A percentile compares a stretch with the other conserved stretches of the same genome.
These are phyloP conservation scores for Eurystomus gularis DNA, from an alignment of 2,113 vertebrate genomes.

Conservation along the genomic window DNA sequence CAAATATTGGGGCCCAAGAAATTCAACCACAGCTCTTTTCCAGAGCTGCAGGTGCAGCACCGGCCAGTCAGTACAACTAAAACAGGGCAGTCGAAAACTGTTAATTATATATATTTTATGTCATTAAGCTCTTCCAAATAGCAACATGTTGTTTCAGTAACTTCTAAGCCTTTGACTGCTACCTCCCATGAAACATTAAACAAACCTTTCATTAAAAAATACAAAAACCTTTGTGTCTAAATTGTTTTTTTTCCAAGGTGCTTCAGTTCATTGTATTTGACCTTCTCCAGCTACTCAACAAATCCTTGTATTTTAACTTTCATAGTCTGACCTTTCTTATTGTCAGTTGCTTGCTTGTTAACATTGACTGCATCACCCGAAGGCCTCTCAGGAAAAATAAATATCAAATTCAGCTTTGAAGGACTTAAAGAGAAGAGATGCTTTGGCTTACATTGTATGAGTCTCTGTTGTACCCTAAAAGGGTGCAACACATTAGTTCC, in stretches of 20 bases:
- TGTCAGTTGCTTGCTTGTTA: conserved; percentile 4
- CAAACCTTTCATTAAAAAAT: neutral
- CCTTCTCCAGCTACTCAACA: neutral
- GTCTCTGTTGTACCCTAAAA: neutral
- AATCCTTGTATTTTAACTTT: conserved; percentile 14
- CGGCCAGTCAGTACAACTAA: neutral
- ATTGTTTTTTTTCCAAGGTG: neutral
- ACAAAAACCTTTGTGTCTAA: neutral
- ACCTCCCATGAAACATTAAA: neutral
- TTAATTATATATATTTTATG: neutral
- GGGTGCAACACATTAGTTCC: neutral
- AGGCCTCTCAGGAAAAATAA: neutral
- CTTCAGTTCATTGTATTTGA: conserved; percentile 9
- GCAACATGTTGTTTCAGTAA: neutral
- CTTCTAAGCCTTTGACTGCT: neutral
- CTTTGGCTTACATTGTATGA: neutral
- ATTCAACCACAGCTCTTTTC: neutral
- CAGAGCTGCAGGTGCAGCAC: neutral
- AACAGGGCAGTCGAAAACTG: neutral
- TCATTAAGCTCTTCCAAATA: neutral
- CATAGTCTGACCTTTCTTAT: conserved; percentile 23
- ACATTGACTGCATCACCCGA: neutral
- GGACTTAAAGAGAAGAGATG: neutral
- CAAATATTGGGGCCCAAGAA: neutral
- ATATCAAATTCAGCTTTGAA: neutral